phyloP scores from a whole-genome alignment of 2,113 vertebrate genomes.

The Lamprotornis superbus region DNA sequence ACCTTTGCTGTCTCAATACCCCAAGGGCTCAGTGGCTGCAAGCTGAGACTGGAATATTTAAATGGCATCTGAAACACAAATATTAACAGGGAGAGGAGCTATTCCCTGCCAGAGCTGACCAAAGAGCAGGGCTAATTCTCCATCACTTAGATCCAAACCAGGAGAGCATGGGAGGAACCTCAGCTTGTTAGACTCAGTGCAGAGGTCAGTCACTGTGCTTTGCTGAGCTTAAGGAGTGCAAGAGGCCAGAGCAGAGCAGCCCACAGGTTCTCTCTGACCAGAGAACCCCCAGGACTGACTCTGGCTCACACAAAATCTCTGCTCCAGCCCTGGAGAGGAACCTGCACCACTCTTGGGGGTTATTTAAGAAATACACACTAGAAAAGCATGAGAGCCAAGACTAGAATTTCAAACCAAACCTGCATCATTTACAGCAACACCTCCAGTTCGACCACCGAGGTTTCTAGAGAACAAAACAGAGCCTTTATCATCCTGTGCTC shows the following conservation, averaged over 20 bases:
- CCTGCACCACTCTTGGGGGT: not conserved
- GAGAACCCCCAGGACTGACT: not conserved
- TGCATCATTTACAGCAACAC: not conserved
- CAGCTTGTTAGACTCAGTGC: not conserved
- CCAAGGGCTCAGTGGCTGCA: not conserved
- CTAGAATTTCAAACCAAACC: not conserved
- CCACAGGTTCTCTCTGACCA: not conserved
- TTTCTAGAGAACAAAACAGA: not conserved
- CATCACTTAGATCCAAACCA: not conserved
- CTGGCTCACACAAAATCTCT: not conserved
- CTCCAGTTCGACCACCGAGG: not conserved
- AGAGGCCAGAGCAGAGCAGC: not conserved
- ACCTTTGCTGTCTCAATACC: not conserved
- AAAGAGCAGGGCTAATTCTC: not conserved
- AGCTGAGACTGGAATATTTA: not conserved
- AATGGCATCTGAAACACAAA: not conserved
- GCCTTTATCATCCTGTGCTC: not conserved
- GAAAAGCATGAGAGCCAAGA: not conserved
- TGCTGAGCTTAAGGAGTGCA: not conserved
- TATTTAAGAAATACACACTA: not conserved
- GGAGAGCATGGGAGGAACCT: not conserved
- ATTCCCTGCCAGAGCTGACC: not conserved
- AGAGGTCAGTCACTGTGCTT: not conserved
- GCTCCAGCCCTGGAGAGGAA: not conserved
- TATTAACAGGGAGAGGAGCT: not conserved